Conservation (phyloP, 2,113 vertebrate species). For the Myotis brandtii region DNA sequence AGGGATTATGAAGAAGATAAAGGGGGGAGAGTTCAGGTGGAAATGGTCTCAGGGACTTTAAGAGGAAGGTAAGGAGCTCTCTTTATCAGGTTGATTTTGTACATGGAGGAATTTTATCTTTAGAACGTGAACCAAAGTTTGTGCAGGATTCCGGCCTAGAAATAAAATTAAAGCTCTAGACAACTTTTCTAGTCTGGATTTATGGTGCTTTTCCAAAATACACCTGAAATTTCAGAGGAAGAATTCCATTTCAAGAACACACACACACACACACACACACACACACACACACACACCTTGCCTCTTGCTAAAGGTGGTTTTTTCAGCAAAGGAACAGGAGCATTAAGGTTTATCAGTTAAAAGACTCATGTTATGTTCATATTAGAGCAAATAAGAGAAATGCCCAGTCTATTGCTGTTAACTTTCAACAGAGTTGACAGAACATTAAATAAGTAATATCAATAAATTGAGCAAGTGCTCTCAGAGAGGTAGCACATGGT, state of each 20-base stretch:
- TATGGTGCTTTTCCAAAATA: slow-evolving; percentile 30
- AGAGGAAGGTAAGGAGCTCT: neutral
- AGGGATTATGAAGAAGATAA: neutral
- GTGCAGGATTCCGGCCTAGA: neutral
- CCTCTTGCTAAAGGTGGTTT: neutral
- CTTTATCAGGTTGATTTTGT: neutral
- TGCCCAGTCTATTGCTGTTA: neutral
- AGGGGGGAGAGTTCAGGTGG: neutral
- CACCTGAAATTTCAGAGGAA: neutral
- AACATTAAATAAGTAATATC: neutral
- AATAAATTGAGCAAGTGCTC: neutral
- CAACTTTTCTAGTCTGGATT: neutral
- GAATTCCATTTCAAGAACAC: neutral
- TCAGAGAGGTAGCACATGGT: neutral
- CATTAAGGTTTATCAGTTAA: neutral
- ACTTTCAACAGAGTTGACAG: neutral
- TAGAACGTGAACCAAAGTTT: neutral
- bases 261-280: too few species aligned
- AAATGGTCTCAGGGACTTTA: neutral
- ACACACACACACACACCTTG: neutral
- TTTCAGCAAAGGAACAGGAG: neutral
- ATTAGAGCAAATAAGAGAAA: neutral
- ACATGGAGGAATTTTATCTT: neutral
- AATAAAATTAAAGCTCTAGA: neutral
- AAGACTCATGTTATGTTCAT: neutral